Evolutionary conservation across 2,113 vertebrate species (phyloP).

Genomic region (Dryoscopus gambensis): DNA sequence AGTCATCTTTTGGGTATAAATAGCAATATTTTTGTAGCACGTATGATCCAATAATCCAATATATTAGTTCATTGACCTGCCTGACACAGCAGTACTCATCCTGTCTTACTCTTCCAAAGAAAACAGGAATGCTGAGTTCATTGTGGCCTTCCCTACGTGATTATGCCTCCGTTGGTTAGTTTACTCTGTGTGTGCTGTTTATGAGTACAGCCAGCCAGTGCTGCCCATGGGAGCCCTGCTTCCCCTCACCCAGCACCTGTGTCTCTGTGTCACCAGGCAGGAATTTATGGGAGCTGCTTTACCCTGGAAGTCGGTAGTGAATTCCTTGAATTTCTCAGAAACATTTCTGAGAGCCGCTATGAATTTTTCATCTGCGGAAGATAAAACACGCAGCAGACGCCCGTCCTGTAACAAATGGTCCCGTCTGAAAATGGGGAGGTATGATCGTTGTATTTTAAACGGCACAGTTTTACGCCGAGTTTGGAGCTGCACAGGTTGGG

Average conservation of each 20-base stretch:
- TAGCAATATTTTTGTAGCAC: not conserved
- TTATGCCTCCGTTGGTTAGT: not conserved
- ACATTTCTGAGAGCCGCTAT: not conserved
- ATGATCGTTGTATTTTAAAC: not conserved
- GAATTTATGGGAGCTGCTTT: not conserved
- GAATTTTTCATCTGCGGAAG: constrained; percentile 6
- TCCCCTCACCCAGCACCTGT: not conserved
- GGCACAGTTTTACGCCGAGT: not conserved
- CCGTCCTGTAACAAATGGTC: not conserved
- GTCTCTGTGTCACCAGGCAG: not conserved
- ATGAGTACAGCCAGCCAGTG: not conserved
- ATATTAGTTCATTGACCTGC: not conserved
- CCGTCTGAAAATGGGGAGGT: not conserved
- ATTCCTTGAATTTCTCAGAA: constrained; percentile 23
- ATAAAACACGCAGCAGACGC: not conserved
- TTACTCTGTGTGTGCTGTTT: not conserved
- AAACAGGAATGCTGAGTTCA: not conserved
- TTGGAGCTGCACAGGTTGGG: not conserved
- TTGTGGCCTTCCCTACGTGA: not conserved
- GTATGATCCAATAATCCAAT: not conserved
- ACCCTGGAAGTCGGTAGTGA: not conserved
- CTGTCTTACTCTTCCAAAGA: not conserved
- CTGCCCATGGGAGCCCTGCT: not conserved
- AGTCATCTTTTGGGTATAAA: not conserved
- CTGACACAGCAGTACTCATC: not conserved